Percentiles rank a stretch among this genome's conserved stretches.
Conservation (phyloP, 64 coral and sea anemone genomes). For the Montipora foliosa region DNA sequence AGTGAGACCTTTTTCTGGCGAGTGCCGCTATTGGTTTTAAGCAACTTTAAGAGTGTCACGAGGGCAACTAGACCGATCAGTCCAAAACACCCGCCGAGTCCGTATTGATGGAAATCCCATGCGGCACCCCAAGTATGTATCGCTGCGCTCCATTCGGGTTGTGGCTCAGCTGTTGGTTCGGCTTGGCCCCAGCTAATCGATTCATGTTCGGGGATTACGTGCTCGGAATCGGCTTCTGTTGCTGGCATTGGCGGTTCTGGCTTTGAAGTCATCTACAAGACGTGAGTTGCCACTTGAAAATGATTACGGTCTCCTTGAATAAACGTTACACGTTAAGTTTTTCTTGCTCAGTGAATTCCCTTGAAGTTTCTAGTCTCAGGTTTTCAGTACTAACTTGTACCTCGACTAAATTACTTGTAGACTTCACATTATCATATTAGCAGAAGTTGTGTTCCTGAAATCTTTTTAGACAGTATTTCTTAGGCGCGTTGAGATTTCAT, state of each 20-base stretch:
- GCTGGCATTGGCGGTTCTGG: background rate
- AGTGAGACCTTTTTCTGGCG: constrained; percentile 52
- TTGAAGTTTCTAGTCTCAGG: too few relatives aligned
- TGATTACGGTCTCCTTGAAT: background rate
- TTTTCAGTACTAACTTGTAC: too few relatives aligned
- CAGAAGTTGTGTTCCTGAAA: too few relatives aligned
- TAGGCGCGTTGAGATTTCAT: too few relatives aligned
- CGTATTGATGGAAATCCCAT: constrained; percentile 63
- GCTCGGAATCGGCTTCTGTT: background rate
- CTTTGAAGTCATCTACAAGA: background rate
- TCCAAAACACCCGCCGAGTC: constrained; percentile 31
- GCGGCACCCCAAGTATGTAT: constrained; percentile 28
- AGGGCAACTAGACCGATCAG: constrained; percentile 21
- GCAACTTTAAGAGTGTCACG: background rate
- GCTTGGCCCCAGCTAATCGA: background rate
- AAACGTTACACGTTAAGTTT: too few relatives aligned
- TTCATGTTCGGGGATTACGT: background rate
- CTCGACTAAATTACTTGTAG: too few relatives aligned
- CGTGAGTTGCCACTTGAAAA: background rate
- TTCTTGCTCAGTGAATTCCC: too few relatives aligned
- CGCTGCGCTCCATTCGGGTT: constrained; percentile 47
- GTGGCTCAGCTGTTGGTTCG: constrained; percentile 28
- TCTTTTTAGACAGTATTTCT: too few relatives aligned
- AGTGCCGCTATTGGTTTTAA: background rate
- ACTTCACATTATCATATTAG: too few relatives aligned